Conservation (phyloP, 2,888 invertebrate genomes). For the Serripes groenlandicus region DNA sequence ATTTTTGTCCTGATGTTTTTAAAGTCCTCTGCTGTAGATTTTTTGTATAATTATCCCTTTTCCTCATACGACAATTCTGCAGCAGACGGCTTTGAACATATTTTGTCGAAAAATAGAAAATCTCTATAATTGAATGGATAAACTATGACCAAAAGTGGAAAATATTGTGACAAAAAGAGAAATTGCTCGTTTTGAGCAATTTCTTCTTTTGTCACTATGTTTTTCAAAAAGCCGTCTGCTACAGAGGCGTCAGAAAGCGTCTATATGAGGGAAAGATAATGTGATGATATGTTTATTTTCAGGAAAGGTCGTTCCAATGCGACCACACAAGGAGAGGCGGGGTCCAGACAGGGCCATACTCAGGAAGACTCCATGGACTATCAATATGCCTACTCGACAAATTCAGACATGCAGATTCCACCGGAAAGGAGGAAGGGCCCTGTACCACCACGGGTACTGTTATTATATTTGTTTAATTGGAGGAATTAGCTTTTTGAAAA, state of each 20-base stretch:
- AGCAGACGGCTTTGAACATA: too few relatives aligned
- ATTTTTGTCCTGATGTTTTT: too few relatives aligned
- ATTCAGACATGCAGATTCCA: not conserved
- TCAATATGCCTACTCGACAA: slow-evolving; percentile 1
- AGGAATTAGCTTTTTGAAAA: too few relatives aligned
- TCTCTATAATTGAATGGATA: too few relatives aligned
- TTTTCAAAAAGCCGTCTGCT: not conserved
- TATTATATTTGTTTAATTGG: not conserved
- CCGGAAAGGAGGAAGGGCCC: not conserved
- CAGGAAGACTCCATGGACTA: slow-evolving; percentile 5
- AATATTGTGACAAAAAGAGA: not conserved
- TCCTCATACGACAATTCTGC: too few relatives aligned
- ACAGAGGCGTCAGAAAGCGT: not conserved
- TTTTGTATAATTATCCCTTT: too few relatives aligned
- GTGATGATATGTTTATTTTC: not conserved
- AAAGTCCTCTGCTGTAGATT: too few relatives aligned
- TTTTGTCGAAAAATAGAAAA: too few relatives aligned
- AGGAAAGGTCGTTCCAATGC: too few relatives aligned
- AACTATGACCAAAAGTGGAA: too few relatives aligned
- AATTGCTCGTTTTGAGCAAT: not conserved
- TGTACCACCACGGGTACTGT: not conserved
- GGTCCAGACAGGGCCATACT: not conserved
- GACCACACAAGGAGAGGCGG: not conserved
- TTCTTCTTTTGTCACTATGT: not conserved
- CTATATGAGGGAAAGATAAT: too few relatives aligned